Percentiles rank a stretch among this genome's conserved stretches.
phyloP scores from a whole-genome alignment of 2,797 vertebrate species.

The Notolabrus celidotus region DNA sequence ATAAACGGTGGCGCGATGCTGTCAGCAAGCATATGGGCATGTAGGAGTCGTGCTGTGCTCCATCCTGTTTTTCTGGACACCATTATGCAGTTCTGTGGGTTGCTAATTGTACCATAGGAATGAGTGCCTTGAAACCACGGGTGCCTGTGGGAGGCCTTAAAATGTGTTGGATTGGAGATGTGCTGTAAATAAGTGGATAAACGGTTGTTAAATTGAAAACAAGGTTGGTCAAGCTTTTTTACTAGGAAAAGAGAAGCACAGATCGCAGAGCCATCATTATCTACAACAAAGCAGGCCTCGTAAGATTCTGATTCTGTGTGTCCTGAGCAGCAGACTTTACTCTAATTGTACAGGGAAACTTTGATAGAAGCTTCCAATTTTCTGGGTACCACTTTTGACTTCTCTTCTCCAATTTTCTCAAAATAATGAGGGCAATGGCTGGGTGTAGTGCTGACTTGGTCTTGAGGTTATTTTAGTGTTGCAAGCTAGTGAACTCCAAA shows the following conservation, averaged over 20 bases:
- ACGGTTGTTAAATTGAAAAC: slow-evolving; percentile 49
- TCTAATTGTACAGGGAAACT: slow-evolving; percentile 24
- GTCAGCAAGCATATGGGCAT: slow-evolving; percentile 68
- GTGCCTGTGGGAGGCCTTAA: slow-evolving; percentile 67
- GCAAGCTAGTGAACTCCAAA: background rate
- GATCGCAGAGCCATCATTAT: slow-evolving; percentile 12
- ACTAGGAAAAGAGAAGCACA: slow-evolving; percentile 17
- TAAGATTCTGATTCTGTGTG: slow-evolving; percentile 17
- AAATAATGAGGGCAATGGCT: slow-evolving; percentile 20
- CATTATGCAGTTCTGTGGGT: slow-evolving; percentile 74
- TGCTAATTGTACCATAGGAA: slow-evolving; percentile 75
- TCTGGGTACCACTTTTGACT: slow-evolving; percentile 30
- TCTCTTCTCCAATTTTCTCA: slow-evolving; percentile 34
- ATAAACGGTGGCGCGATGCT: slow-evolving; percentile 42
- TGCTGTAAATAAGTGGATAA: slow-evolving; percentile 69
- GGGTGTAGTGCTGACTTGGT: slow-evolving; percentile 9
- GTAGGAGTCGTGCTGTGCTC: slow-evolving; percentile 69
- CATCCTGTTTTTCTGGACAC: slow-evolving; percentile 72
- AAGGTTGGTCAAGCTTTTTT: slow-evolving; percentile 38
- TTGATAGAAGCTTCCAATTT: slow-evolving; percentile 41
- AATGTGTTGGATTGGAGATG: slow-evolving; percentile 63
- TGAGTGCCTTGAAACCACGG: slow-evolving; percentile 60
- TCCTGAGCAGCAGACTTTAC: slow-evolving; percentile 5
- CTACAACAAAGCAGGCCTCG: slow-evolving; percentile 4
- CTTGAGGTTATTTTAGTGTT: slow-evolving; percentile 13